Percentiles rank a stretch among this genome's conserved stretches.
Conservation (phyloP, 1,140 invertebrate genomes). For the Micrasema minimum region DNA sequence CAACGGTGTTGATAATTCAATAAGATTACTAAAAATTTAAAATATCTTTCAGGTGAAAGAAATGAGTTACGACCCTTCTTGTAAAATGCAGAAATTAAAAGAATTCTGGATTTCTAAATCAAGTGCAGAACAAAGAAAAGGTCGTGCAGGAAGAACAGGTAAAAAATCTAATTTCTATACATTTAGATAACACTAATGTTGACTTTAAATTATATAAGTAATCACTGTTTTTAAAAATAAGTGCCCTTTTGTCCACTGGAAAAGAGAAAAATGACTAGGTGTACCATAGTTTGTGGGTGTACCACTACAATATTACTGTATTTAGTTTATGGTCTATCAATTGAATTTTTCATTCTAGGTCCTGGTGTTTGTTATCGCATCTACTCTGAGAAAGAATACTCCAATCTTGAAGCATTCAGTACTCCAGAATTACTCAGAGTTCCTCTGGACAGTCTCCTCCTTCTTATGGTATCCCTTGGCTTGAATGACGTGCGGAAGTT, state of each 20-base stretch:
- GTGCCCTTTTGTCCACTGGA: too few relatives aligned
- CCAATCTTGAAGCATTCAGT: conserved; percentile 79
- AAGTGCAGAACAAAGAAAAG: conserved; percentile 96
- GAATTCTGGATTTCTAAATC: conserved; percentile 98
- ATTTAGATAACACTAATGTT: too few relatives aligned
- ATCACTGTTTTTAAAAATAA: too few relatives aligned
- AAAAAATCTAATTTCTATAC: too few relatives aligned
- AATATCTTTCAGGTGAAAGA: conserved; percentile 78
- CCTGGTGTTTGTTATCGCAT: conserved; percentile 85
- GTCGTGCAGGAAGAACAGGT: conserved; percentile 88
- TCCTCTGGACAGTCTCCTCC: conserved; percentile 89
- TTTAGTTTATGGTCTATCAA: too few relatives aligned
- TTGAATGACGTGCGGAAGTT: conserved; percentile 91
- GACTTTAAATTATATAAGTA: too few relatives aligned
- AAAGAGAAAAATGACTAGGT: too few relatives aligned
- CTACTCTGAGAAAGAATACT: conserved; percentile 81
- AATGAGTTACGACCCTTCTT: conserved; percentile 93
- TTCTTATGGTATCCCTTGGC: conserved; percentile 96
- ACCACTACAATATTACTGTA: too few relatives aligned
- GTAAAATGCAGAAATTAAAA: conserved; percentile 88
- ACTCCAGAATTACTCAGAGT: conserved; percentile 93
- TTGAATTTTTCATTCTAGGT: conserved; percentile 58
- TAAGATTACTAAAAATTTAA: too few relatives aligned
- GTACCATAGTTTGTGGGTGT: too few relatives aligned
- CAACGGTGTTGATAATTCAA: too few relatives aligned